Conservation (phyloP, 1,140 invertebrate genomes). For the Drosophila malerkotliana region DNA sequence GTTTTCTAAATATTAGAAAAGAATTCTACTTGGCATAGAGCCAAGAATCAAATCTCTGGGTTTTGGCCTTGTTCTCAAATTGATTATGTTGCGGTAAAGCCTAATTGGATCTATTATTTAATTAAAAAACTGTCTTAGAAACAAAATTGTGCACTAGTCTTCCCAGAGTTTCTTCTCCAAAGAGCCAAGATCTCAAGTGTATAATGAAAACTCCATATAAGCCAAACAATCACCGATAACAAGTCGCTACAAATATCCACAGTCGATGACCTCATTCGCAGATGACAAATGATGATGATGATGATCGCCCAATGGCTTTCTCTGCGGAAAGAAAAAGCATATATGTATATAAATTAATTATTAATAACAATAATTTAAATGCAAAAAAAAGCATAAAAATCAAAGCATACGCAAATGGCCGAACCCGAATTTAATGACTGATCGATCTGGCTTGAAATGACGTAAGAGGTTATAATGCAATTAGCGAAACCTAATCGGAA, state of each 20-base stretch:
- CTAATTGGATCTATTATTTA: constrained; percentile 42
- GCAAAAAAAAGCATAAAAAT: constrained; percentile 8
- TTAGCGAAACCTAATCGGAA: constrained; percentile 41
- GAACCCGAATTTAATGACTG: constrained; percentile 11
- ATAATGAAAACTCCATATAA: constrained; percentile 36
- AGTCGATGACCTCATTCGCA: constrained; percentile 50
- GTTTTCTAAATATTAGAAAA: constrained; percentile 4
- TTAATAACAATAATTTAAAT: constrained; percentile 44
- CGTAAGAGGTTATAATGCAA: constrained; percentile 38
- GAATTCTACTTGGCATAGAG: constrained; percentile 29
- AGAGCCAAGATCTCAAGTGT: constrained; percentile 27
- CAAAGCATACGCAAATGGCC: constrained; percentile 1
- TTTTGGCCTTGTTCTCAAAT: constrained; percentile 44
- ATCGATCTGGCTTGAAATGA: constrained; percentile 12
- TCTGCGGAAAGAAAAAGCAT: constrained; percentile 12
- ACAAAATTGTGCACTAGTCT: constrained; percentile 5
- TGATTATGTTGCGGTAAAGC: constrained; percentile 31
- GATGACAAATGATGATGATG: constrained; percentile 42
- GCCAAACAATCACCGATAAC: constrained; percentile 44
- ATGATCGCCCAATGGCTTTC: constrained; percentile 24
- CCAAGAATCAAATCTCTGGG: constrained; percentile 33
- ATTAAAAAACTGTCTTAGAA: constrained; percentile 5
- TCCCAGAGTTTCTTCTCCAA: constrained; percentile 28
- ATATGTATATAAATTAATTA: constrained; percentile 32
- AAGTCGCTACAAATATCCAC: constrained; percentile 38